Conservation (phyloP, 2,113 vertebrate species). For the Hippocampus guttulatus region DNA sequence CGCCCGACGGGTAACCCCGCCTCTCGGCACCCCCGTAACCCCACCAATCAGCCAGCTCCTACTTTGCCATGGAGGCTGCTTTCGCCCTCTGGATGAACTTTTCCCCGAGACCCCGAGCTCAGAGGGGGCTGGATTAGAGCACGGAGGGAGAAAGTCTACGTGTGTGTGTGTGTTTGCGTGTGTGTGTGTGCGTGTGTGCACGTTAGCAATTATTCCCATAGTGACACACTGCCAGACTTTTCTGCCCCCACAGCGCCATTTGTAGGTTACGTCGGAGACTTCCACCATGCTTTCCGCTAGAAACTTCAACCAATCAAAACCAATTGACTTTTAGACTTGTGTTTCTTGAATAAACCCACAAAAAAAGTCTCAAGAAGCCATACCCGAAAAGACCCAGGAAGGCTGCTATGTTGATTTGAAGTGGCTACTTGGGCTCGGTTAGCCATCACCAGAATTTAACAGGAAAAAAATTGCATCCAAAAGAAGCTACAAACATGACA, state of each 20-base stretch:
- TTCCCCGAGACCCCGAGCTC: conserved; percentile 57
- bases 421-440: no score
- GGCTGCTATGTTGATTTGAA: no score
- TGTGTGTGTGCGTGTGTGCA: conserved; percentile 17
- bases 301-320: no score
- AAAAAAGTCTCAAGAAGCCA: no score
- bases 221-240: background rate
- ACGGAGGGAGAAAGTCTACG: conserved; percentile 18
- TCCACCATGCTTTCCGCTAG: background rate
- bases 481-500: no score
- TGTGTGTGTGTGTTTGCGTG: conserved; percentile 14
- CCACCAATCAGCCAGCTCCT: conserved; percentile 8
- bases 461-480: no score
- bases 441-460: no score
- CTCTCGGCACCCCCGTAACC: conserved; percentile 12
- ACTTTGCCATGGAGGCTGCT: conserved; percentile 65
- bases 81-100: conserved; percentile 75
- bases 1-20: background rate
- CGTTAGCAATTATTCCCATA: conserved; percentile 8
- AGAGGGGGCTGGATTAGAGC: conserved; percentile 66
- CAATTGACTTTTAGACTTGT: no score
- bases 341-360: no score
- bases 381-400: no score
- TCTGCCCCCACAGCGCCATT: background rate
- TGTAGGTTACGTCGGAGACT: background rate